A percentile compares a stretch with the other conserved stretches of the same genome.
phyloP scores from a whole-genome alignment of 2,888 invertebrate genomes.

The Trichogramma dendrolimi region DNA sequence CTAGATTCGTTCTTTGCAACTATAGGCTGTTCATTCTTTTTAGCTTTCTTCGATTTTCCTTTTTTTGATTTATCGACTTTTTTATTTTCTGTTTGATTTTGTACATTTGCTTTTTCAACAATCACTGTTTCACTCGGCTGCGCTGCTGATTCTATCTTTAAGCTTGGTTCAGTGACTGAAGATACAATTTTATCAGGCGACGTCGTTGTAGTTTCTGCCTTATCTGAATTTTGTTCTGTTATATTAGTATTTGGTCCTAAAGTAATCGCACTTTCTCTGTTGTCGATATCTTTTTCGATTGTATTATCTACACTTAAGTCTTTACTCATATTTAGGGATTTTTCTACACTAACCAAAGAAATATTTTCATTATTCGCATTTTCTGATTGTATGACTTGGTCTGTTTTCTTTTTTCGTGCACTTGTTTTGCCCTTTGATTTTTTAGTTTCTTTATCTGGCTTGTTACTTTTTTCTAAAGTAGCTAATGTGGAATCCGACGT shows the following conservation, averaged over 20 bases:
- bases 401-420: conserved; percentile 16
- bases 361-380: conserved; percentile 3
- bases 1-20: conserved; percentile 1
- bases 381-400: conserved; percentile 1
- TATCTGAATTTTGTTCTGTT: background rate
- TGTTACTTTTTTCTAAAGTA: background rate
- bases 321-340: background rate
- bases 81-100: background rate
- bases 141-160: background rate
- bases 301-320: conserved; percentile 9
- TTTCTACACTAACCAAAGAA: conserved; percentile 10
- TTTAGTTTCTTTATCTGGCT: conserved; percentile 1
- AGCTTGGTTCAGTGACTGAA: background rate
- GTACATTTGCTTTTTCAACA: background rate
- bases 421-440: conserved; percentile 3
- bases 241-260: conserved; percentile 15
- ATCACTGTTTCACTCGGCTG: conserved; percentile 6
- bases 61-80: conserved; percentile 1
- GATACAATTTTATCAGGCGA: background rate
- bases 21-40: conserved; percentile 7
- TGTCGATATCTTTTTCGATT: background rate
- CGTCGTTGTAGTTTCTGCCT: conserved; percentile 3
- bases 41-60: conserved; percentile 8
- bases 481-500: background rate
- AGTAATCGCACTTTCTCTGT: conserved; percentile 17